phyloP scores from a whole-genome alignment of 2,888 invertebrate genomes.

The Perdita meconis region DNA sequence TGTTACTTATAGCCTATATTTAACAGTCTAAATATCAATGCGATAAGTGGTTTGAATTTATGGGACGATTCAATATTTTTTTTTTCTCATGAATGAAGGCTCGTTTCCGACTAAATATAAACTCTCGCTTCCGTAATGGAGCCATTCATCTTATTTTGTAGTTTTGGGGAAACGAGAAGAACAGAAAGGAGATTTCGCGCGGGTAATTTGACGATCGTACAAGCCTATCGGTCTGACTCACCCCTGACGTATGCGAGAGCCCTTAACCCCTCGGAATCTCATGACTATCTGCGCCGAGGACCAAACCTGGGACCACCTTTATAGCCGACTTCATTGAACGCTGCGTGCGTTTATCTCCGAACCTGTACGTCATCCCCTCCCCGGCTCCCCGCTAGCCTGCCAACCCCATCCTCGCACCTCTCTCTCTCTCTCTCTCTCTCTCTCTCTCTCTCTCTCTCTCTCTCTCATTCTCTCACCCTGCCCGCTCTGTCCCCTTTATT shows the following conservation, averaged over 20 bases:
- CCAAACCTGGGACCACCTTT: slow-evolving; percentile 73
- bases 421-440: no score
- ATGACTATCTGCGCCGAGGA: slow-evolving; percentile 53
- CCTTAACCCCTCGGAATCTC: slow-evolving; percentile 55
- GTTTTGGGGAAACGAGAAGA: neutral
- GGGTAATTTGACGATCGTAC: slow-evolving; percentile 35
- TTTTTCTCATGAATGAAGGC: no score
- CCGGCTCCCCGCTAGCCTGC: slow-evolving; percentile 42
- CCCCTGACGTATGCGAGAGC: slow-evolving; percentile 64
- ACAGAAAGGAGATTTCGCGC: slow-evolving; percentile 23
- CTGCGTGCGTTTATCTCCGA: slow-evolving; percentile 76
- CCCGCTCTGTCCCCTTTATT: slow-evolving; percentile 43
- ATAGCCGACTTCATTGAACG: slow-evolving; percentile 78
- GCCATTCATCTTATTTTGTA: neutral
- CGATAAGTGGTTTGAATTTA: no score
- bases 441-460: no score
- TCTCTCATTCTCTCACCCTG: slow-evolving; percentile 4
- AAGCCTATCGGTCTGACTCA: slow-evolving; percentile 72
- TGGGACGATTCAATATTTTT: no score
- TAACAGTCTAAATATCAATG: no score
- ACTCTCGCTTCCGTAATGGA: neutral
- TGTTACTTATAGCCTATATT: no score
- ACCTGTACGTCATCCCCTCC: slow-evolving; percentile 76
- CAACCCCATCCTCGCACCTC: slow-evolving; percentile 61
- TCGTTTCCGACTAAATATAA: neutral